Evolutionary conservation across 1,140 invertebrate species (phyloP).

Genomic region (Oedothorax gibbosus): DNA sequence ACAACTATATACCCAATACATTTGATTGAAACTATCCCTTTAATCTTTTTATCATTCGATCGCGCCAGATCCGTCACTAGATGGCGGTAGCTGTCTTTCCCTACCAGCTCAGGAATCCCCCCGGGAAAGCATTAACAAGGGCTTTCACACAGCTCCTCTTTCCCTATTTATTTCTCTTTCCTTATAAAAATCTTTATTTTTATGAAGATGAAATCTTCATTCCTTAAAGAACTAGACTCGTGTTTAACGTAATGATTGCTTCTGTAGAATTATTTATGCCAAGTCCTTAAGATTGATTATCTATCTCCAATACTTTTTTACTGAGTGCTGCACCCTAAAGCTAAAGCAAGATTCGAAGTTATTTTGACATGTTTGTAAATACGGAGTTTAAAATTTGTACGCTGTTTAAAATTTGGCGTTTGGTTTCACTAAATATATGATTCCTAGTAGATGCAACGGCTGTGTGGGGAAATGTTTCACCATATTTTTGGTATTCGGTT

Average conservation of each 20-base stretch:
- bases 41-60: neutral
- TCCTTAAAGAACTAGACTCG: neutral
- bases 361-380: too few species aligned
- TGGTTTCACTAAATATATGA: too few species aligned
- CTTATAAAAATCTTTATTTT: conserved; percentile 20
- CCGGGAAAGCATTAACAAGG: conserved; percentile 2
- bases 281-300: conserved; percentile 25
- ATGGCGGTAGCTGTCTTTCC: conserved; percentile 45
- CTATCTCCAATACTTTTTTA: neutral
- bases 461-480: too few species aligned
- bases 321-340: too few species aligned
- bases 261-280: conserved; percentile 40
- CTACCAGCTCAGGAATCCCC: neutral
- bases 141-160: neutral
- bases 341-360: too few species aligned
- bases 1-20: too few species aligned
- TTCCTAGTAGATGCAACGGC: too few species aligned
- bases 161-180: neutral
- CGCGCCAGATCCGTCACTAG: conserved; percentile 13
- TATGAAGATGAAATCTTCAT: conserved; percentile 27
- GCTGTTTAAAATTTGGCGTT: too few species aligned
- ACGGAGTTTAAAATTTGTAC: too few species aligned
- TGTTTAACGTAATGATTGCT: conserved; percentile 32
- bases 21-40: too few species aligned
- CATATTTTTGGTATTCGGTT: too few species aligned